phyloP scores from a whole-genome alignment of 2,888 invertebrate species.

The Ditula angustiorana region DNA sequence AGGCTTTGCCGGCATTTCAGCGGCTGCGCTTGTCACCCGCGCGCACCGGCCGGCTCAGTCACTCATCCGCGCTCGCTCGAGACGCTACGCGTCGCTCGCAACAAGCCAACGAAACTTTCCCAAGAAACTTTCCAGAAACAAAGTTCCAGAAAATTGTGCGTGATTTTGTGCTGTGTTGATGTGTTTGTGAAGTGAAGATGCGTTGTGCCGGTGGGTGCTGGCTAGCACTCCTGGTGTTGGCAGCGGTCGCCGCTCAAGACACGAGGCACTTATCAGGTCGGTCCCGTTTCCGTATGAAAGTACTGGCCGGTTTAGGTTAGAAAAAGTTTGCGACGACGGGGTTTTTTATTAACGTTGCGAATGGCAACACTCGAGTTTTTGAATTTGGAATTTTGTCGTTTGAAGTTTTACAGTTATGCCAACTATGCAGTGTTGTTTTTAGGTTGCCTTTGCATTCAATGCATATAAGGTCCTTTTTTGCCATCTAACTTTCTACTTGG shows the following conservation, averaged over 20 bases:
- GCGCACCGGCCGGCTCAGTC: slow-evolving; percentile 61
- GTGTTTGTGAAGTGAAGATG: slow-evolving; percentile 77
- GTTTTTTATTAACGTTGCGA: not conserved
- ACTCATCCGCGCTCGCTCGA: slow-evolving; percentile 58
- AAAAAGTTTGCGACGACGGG: slow-evolving; percentile 31
- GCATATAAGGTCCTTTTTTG: too few species aligned
- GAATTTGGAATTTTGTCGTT: not conserved
- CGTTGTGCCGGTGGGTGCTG: slow-evolving; percentile 80
- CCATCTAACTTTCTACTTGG: too few species aligned
- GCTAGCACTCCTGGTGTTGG: slow-evolving; percentile 66
- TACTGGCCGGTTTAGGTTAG: slow-evolving; percentile 10
- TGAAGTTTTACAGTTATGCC: not conserved
- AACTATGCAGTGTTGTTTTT: not conserved
- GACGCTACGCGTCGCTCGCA: slow-evolving; percentile 46
- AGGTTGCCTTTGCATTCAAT: not conserved
- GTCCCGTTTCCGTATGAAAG: slow-evolving; percentile 41
- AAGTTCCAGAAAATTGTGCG: slow-evolving; percentile 47
- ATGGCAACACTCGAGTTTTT: slow-evolving; percentile 7
- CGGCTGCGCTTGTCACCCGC: slow-evolving; percentile 62
- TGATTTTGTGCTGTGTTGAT: slow-evolving; percentile 67
- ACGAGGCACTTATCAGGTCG: slow-evolving; percentile 80
- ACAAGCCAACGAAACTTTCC: slow-evolving; percentile 80
- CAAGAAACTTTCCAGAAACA: slow-evolving; percentile 61
- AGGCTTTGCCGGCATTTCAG: slow-evolving; percentile 18
- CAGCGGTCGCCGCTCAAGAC: slow-evolving; percentile 72